A percentile compares a stretch with the other conserved stretches of the same genome.
phyloP scores from a whole-genome alignment of 2,888 invertebrate genomes.

The Hirudinaria manillensis region DNA sequence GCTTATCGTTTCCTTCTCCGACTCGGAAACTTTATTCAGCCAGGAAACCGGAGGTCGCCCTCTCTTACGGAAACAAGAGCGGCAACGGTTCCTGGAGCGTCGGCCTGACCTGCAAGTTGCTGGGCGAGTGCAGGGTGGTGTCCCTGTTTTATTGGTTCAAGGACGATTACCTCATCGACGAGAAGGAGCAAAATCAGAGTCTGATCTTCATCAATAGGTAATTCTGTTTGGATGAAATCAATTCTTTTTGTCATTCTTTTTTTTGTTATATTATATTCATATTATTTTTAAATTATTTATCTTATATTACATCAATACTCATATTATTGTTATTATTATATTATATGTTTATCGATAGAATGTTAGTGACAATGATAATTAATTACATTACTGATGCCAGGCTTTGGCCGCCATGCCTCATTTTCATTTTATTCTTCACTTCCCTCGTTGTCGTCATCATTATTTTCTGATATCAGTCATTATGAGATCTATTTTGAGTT shows the following conservation, averaged over 20 bases:
- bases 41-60: constrained; percentile 3
- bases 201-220: background rate
- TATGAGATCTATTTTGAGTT: too few species aligned
- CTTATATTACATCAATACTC: background rate
- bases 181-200: background rate
- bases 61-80: background rate
- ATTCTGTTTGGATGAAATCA: background rate
- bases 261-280: background rate
- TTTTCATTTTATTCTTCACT: background rate
- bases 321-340: background rate
- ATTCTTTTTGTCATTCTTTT: background rate
- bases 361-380: background rate
- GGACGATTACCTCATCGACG: background rate
- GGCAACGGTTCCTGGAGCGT: background rate
- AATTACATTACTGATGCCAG: too few species aligned
- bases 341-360: background rate
- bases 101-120: background rate
- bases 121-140: background rate
- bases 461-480: too few species aligned
- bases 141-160: background rate
- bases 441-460: background rate
- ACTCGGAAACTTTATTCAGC: background rate
- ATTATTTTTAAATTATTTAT: background rate
- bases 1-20: background rate
- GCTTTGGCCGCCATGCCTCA: too few species aligned